Evolutionary conservation across 1,140 invertebrate species (phyloP), one percentile per base, ranked within the genome.

Genomic region (Physella acuta): DNA sequence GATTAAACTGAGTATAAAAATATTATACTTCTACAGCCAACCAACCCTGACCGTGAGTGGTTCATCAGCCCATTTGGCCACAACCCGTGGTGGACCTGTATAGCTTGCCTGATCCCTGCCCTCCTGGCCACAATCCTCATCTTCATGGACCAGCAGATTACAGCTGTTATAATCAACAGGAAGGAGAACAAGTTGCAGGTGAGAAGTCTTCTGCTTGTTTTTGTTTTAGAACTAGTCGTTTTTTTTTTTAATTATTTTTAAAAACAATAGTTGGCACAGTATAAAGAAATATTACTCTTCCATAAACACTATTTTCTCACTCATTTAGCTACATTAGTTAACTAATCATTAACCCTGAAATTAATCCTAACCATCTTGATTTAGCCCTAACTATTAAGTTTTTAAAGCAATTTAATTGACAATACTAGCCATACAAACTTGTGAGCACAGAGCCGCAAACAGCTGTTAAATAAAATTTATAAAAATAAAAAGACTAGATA

Each of bases 61-160:
- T 79, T 98, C 0, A 93, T 99, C 74, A 89, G 90, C 63, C 94
- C 94, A 0, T 94, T 98, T 77, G 89, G 90, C 71, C 55, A 73
- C n/a, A 97, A 97, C 86, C 94, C 95, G 1, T 86, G 91, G 79
- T 99, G 93, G 91, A 92, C 94, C 37, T 85, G 90, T 1, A 78
- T 94, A 2, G 87, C 93, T 3, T 94, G 95, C 3, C 76, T 93
- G 36, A 84, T 97, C 34, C 97, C 97, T 0, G 96, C 97, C 58
- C 84, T 99, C 5, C 85, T 99, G 20, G 95, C 94, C 36, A 97
- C 94, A 20, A 99, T 99, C 79, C 87, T 99, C 8, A 95, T 99
- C 78, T 99, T 99, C 85, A 99, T 99, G 96, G 97, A 99, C 88
- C 97, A 99, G 85, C 97, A 99, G 87, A 99, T 99, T 69, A 98